Percentiles rank a stretch among this genome's conserved stretches.
These are phyloP conservation scores for Tigriopus japonicus DNA, from an alignment of 1,140 invertebrate genomes.

Conservation along the genomic window DNA sequence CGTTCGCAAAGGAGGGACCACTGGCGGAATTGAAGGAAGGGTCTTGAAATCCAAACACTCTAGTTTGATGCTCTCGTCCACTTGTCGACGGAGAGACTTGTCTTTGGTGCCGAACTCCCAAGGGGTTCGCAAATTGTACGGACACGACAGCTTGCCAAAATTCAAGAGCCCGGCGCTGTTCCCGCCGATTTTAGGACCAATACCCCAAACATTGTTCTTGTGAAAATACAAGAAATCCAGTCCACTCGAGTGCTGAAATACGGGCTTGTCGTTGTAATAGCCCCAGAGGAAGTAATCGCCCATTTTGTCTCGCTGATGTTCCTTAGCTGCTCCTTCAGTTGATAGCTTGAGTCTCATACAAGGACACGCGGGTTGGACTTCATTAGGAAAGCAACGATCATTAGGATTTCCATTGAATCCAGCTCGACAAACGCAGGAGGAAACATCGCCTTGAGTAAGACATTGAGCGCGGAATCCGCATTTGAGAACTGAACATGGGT, in stretches of 20 bases:
- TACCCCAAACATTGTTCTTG: neutral
- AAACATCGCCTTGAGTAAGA: neutral
- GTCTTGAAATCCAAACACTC: neutral
- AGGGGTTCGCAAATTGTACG: neutral
- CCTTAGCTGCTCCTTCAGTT: neutral
- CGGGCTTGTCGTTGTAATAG: neutral
- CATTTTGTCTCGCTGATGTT: neutral
- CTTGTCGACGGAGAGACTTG: neutral
- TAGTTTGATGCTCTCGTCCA: neutral
- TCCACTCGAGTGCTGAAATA: neutral
- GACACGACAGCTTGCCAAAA: neutral
- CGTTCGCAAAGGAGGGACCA: too few species aligned
- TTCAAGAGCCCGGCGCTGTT: constrained; percentile 1
- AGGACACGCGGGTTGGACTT: neutral
- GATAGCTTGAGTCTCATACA: neutral
- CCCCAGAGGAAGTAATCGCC: neutral
- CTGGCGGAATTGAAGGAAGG: too few species aligned
- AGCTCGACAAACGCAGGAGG: neutral
- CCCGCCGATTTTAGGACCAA: neutral
- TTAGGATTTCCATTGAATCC: neutral
- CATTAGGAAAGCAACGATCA: neutral
- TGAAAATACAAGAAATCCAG: neutral
- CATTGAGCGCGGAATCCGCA: neutral
- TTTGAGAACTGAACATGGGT: neutral
- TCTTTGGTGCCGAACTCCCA: neutral